A percentile compares a stretch with the other conserved stretches of the same genome.
Evolutionary conservation across 2,888 invertebrate genomes (phyloP).

Genomic region (Unio pictorum): DNA sequence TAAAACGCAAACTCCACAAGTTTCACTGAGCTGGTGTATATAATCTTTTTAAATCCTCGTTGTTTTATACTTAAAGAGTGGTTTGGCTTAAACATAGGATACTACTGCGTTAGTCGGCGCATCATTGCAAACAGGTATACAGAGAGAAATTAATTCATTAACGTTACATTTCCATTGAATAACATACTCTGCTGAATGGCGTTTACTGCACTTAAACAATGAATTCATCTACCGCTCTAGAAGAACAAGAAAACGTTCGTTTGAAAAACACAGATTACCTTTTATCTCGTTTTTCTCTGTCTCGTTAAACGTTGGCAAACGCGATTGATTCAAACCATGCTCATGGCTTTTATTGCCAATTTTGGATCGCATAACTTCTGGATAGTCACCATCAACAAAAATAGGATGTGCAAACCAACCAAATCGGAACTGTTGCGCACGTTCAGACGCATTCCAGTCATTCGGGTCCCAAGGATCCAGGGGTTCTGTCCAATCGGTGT

Average conservation of each 20-base stretch:
- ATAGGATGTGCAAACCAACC: constrained; percentile 44
- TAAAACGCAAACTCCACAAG: neutral
- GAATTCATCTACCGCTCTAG: too few relatives aligned
- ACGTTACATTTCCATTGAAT: too few relatives aligned
- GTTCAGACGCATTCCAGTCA: constrained; percentile 34
- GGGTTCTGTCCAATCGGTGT: constrained; percentile 39
- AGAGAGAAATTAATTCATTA: too few relatives aligned
- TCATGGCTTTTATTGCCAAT: constrained; percentile 46
- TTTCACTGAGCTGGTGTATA: neutral
- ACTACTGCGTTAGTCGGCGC: neutral
- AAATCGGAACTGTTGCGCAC: constrained; percentile 27
- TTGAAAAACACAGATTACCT: constrained; percentile 38
- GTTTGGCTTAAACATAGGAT: neutral
- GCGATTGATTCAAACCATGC: constrained; percentile 40
- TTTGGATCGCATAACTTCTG: constrained; percentile 26
- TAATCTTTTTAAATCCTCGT: neutral
- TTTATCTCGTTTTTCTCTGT: constrained; percentile 56
- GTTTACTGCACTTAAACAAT: too few relatives aligned
- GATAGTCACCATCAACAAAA: constrained; percentile 34
- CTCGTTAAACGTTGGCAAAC: constrained; percentile 62
- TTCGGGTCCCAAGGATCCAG: constrained; percentile 24
- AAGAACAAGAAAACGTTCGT: too few relatives aligned
- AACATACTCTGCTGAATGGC: too few relatives aligned
- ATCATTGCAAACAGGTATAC: neutral
- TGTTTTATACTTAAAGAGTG: neutral